Percentiles rank a stretch among this genome's conserved stretches.
Evolutionary conservation across 2,888 invertebrate species (phyloP).

Genomic region (Diarsia dahlii): DNA sequence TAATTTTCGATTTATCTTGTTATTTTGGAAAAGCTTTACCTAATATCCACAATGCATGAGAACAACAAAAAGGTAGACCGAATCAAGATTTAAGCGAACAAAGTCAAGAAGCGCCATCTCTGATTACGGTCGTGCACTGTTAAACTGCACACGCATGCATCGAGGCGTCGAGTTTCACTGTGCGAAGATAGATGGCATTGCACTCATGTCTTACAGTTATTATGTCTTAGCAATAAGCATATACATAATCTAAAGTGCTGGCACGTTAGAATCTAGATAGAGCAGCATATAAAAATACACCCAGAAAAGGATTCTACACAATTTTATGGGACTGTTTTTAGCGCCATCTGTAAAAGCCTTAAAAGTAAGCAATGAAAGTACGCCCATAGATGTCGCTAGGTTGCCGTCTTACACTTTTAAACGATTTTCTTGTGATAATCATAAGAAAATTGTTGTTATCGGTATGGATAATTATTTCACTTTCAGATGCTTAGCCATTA

Average conservation of each 20-base stretch:
- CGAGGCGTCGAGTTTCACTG: constrained; percentile 9
- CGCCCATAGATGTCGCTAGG: constrained; percentile 35
- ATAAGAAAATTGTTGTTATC: neutral
- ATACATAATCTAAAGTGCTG: neutral
- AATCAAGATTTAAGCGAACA: neutral
- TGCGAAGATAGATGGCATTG: constrained; percentile 48
- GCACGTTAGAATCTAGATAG: neutral
- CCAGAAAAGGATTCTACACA: no score
- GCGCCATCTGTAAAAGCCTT: constrained; percentile 30
- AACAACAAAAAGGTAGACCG: neutral
- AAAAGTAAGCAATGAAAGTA: neutral
- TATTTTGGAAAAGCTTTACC: neutral
- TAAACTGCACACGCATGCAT: constrained; percentile 7
- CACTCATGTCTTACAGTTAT: neutral
- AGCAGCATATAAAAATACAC: neutral
- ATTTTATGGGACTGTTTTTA: neutral
- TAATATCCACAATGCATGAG: neutral
- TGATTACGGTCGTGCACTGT: constrained; percentile 19
- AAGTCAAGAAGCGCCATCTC: constrained; percentile 49
- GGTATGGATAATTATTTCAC: neutral
- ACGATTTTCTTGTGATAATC: neutral
- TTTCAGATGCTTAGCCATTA: neutral
- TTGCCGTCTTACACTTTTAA: neutral
- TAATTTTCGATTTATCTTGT: constrained; percentile 3
- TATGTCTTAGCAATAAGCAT: neutral